Conservation (phyloP, 2,797 vertebrate species). For the Epinephelus malabaricus region DNA sequence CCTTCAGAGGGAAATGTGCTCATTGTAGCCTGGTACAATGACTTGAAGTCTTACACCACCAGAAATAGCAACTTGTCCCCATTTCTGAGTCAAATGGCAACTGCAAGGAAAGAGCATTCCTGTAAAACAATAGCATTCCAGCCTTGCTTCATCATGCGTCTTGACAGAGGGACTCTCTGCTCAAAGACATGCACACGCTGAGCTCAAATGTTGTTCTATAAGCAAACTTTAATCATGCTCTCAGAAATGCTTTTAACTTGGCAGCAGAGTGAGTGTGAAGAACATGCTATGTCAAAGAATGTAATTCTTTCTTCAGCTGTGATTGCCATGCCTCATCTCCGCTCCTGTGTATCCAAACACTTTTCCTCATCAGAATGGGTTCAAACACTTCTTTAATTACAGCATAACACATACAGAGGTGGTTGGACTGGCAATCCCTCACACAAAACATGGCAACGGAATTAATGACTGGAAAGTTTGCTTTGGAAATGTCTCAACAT, state of each 20-base stretch:
- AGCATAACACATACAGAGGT: constrained; percentile 58
- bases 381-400: constrained; percentile 78
- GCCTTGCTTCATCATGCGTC: constrained; percentile 58
- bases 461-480: constrained; percentile 79
- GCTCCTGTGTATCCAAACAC: constrained; percentile 63
- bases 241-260: constrained; percentile 61
- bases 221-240: constrained; percentile 71
- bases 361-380: constrained; percentile 64
- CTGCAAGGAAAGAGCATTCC: constrained; percentile 61
- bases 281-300: constrained; percentile 65
- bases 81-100: constrained; percentile 58
- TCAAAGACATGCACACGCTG: constrained; percentile 34
- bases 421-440: constrained; percentile 65
- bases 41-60: constrained; percentile 37
- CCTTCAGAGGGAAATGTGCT: constrained; percentile 52
- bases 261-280: constrained; percentile 68
- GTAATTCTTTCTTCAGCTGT: constrained; percentile 61
- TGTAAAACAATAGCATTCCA: constrained; percentile 73
- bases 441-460: constrained; percentile 64
- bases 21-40: constrained; percentile 41
- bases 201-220: constrained; percentile 47
- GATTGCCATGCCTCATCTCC: constrained; percentile 69
- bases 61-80: constrained; percentile 67
- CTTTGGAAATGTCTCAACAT: constrained; percentile 81
- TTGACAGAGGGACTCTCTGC: constrained; percentile 46